Percentiles rank a stretch among this genome's conserved stretches.
Conservation (phyloP, 30 jellyfish, hydroid and myxozoan species). For the Mastigias papua region DNA sequence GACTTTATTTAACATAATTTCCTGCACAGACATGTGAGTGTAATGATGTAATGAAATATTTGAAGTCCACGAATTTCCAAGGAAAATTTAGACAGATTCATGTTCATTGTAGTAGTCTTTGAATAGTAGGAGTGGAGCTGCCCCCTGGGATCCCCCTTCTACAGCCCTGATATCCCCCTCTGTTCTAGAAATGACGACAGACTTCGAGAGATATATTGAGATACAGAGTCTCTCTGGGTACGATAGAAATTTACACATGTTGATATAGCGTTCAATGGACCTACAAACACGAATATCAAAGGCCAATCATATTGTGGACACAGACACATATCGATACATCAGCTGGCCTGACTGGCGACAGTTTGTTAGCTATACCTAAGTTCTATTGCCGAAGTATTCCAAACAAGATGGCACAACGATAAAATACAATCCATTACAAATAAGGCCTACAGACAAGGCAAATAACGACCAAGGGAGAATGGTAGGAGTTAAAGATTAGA, state of each 20-base stretch:
- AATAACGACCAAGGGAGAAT: background rate
- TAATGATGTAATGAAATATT: no score
- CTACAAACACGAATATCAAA: background rate
- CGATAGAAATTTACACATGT: background rate
- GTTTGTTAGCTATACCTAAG: background rate
- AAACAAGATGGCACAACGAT: conserved; percentile 1
- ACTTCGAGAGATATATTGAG: no score
- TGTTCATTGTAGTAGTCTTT: no score
- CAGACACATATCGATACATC: background rate
- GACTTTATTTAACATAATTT: background rate
- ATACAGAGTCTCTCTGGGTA: background rate
- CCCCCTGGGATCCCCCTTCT: no score
- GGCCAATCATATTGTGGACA: background rate
- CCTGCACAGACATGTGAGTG: no score
- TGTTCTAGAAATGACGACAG: no score
- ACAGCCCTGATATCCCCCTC: no score
- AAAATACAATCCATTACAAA: conserved; percentile 2
- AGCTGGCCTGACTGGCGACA: conserved; percentile 16
- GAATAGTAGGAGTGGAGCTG: no score
- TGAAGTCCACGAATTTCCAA: no score
- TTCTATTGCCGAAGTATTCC: conserved; percentile 28
- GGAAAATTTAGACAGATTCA: no score
- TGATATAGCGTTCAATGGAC: background rate
- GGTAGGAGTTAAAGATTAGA: background rate
- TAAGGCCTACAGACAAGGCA: background rate